These are phyloP conservation scores for Saxidomus purpurata DNA, from an alignment of 1,140 invertebrate species.

Conservation along the genomic window DNA sequence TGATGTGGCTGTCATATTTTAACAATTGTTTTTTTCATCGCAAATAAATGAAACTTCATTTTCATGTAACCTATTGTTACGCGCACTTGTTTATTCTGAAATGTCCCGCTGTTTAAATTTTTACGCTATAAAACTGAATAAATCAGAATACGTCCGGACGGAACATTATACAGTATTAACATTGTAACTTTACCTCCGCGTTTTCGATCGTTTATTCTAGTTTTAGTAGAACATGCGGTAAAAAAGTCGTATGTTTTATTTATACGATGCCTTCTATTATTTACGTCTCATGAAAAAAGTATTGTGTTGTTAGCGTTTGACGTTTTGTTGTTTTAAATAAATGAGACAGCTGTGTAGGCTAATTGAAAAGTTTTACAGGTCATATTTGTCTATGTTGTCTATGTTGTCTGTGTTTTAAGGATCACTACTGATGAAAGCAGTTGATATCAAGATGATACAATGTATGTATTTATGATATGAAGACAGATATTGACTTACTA, in stretches of 20 bases:
- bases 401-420: no score
- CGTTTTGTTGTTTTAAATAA: no score
- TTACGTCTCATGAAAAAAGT: no score
- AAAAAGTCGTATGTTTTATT: background rate
- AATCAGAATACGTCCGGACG: background rate
- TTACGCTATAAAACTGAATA: background rate
- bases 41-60: background rate
- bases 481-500: no score
- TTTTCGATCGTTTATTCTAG: background rate
- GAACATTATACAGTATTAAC: background rate
- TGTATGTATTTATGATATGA: no score
- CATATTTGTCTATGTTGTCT: no score
- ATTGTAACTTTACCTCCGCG: background rate
- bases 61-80: background rate
- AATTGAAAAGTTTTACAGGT: no score
- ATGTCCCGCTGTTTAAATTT: background rate
- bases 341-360: no score
- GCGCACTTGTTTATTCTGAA: background rate
- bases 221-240: background rate
- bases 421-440: no score
- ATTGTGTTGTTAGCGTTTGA: no score
- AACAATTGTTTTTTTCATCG: background rate
- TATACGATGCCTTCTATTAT: no score
- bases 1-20: slow-evolving; percentile 21
- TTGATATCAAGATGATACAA: no score